These are phyloP conservation scores for Lasioglossum leucozonium DNA, from an alignment of 2,888 invertebrate species.

Conservation along the genomic window DNA sequence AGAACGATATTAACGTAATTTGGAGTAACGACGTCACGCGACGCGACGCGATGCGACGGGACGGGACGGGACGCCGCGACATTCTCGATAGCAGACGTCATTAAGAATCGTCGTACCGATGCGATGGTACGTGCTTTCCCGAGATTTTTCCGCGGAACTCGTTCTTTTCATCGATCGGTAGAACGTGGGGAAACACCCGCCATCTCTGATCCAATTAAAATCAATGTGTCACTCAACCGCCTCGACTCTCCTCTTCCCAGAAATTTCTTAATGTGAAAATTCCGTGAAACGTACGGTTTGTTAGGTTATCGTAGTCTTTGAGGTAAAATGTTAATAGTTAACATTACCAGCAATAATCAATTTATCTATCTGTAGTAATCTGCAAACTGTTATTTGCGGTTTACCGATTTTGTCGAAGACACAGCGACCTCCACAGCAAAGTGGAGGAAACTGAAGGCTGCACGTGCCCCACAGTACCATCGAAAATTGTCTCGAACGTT, in stretches of 20 bases:
- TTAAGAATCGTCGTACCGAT: constrained; percentile 27
- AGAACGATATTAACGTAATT: constrained; percentile 36
- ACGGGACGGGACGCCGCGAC: too few species aligned
- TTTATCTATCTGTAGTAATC: not conserved
- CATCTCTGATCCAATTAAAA: constrained; percentile 14
- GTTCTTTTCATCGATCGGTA: constrained; percentile 4
- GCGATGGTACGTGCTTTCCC: constrained; percentile 54
- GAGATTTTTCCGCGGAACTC: constrained; percentile 10
- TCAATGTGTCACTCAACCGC: not conserved
- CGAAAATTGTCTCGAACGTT: constrained; percentile 6
- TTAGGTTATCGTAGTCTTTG: not conserved
- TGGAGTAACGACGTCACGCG: constrained; percentile 27
- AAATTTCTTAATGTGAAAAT: not conserved
- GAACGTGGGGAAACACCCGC: constrained; percentile 8
- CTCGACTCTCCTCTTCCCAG: not conserved
- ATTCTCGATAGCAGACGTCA: constrained; percentile 30
- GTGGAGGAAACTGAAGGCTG: constrained; percentile 5
- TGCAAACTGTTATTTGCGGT: not conserved
- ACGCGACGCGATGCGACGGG: not conserved
- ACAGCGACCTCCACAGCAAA: not conserved
- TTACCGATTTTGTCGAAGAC: not conserved
- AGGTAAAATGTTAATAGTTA: not conserved
- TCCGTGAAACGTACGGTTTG: not conserved
- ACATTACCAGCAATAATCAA: not conserved
- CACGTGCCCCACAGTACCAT: constrained; percentile 18